These are phyloP conservation scores for Suricata suricatta DNA, from an alignment of 2,113 vertebrate species.

Conservation along the genomic window DNA sequence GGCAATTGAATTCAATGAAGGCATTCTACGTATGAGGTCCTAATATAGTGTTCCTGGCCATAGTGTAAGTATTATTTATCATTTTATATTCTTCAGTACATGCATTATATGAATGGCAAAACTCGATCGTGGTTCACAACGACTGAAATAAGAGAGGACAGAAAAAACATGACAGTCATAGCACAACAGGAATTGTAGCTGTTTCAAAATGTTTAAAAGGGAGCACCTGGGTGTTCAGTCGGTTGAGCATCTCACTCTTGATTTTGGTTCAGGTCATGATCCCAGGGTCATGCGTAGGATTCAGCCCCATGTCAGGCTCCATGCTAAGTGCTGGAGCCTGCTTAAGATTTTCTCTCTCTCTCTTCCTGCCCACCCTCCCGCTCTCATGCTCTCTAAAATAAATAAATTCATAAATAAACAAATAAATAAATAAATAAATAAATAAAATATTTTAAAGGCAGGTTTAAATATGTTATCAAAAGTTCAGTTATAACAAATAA, in stretches of 20 bases:
- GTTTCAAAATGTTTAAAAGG: not conserved
- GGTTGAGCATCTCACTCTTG: too few species aligned
- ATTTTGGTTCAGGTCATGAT: too few species aligned
- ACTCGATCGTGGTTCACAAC: not conserved
- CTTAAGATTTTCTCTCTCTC: too few species aligned
- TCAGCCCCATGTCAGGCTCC: too few species aligned
- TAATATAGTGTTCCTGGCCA: not conserved
- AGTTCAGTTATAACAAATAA: conserved; percentile 14
- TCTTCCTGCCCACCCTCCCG: too few species aligned
- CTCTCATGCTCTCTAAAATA: too few species aligned
- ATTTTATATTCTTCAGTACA: not conserved
- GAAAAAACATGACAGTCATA: not conserved
- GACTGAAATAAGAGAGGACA: not conserved
- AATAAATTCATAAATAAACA: too few species aligned
- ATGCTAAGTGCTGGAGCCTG: too few species aligned
- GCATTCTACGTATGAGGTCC: not conserved
- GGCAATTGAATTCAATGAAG: not conserved
- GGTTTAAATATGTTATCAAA: not conserved
- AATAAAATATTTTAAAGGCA: not conserved
- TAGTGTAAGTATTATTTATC: not conserved
- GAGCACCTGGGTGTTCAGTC: too few species aligned
- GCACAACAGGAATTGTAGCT: not conserved
- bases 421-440: too few species aligned
- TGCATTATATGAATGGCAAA: not conserved
- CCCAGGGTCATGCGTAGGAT: too few species aligned